phyloP scores from a whole-genome alignment of 2,888 invertebrate species.

The Drosophila anomalipes region DNA sequence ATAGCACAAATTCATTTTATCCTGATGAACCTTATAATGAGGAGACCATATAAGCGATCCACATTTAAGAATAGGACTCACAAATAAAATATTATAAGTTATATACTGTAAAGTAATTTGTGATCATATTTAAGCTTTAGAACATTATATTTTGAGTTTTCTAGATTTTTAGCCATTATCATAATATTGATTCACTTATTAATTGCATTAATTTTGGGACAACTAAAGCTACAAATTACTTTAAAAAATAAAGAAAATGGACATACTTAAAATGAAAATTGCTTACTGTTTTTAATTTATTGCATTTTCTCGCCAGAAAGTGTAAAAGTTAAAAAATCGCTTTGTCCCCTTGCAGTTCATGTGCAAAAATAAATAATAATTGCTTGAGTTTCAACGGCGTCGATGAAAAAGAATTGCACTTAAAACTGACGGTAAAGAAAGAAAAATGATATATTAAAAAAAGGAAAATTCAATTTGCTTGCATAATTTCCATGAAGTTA shows the following conservation, averaged over 20 bases:
- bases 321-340: conserved; percentile 11
- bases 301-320: neutral
- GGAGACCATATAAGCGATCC: neutral
- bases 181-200: neutral
- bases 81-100: neutral
- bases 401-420: conserved; percentile 59
- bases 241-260: neutral
- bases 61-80: neutral
- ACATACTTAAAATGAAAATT: neutral
- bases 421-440: conserved; percentile 48
- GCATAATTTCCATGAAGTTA: conserved; percentile 49
- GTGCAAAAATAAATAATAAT: conserved; percentile 52
- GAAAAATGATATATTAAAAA: conserved; percentile 21
- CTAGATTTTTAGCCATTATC: neutral
- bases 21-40: too few relatives aligned
- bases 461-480: conserved; percentile 38
- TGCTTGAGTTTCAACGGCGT: conserved; percentile 30
- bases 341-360: neutral
- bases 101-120: too few relatives aligned
- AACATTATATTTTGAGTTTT: too few relatives aligned
- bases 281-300: neutral
- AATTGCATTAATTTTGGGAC: neutral
- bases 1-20: too few relatives aligned
- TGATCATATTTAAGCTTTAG: too few relatives aligned
- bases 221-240: neutral